Base-by-base conservation (phyloP, 2,797 vertebrate genomes). In the Trachops cirrhosus region DNA sequence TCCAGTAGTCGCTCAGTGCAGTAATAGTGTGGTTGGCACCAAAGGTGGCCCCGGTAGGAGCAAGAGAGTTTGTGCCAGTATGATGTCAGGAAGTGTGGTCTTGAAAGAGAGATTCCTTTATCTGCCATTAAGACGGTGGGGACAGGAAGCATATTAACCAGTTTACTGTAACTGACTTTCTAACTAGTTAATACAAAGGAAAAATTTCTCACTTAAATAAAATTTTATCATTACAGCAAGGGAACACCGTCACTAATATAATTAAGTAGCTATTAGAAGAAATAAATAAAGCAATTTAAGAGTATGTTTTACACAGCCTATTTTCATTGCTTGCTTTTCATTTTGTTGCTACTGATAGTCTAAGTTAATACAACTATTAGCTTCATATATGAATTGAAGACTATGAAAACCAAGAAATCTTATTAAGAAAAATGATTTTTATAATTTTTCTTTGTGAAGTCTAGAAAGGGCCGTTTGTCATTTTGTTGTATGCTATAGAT, bases 401-500 rank as follows among this genome's bases (percentile, higher is more conserved):
- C 52, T 88, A 3, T 54, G 74, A 77, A 94, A 93, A 86, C 71
- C 14, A 68, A 74, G 41, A 93, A 89, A 52, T 12, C 29, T 77
- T 48, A 22, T 41, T 75, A 79, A 89, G 50, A 46, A 90, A 86
- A 75, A 54, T 87, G 24, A 64, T 39, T 74, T 95, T 85, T 96
- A 82, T 78, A 94, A 34, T 70, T 95, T 97, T 97, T 94, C 91
- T 67, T 34, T 95, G 87, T 67, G 19, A 91, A 88, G 88, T 95
- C 89, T 86, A 62, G 64, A 95, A 88, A 50, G 96, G 67, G 44
- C 77, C 77, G 7, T 71, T 79, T 67, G 10, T 91, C 64, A 62
- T 82, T 97, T 94, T 97, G 34, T 97, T 91, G 85, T 93, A 84
- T 95, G 71, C 57, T 41, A 26, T 93, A 78, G 44, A 24, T n/a